phyloP scores from a whole-genome alignment of 1,140 invertebrate genomes.

The Globodera ellingtonae region DNA sequence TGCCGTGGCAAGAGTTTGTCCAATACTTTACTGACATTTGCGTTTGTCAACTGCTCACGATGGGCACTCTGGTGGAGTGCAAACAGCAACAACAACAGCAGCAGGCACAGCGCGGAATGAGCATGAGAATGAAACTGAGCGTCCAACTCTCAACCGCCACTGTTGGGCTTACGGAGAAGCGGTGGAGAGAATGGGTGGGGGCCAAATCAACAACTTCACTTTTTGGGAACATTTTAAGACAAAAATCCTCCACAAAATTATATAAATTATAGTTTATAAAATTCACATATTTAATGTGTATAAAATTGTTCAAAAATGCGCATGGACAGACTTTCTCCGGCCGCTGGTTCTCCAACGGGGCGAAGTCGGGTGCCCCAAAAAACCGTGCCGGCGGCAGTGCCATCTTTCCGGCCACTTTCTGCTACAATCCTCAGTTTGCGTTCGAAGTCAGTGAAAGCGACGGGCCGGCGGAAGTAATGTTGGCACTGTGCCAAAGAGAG shows the following conservation, averaged over 20 bases:
- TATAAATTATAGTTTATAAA: too few species aligned
- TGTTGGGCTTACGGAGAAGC: background rate
- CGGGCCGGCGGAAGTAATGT: conserved; percentile 53
- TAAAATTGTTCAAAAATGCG: too few species aligned
- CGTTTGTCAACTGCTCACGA: conserved; percentile 47
- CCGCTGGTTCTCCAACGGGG: conserved; percentile 60
- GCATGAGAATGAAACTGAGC: conserved; percentile 5
- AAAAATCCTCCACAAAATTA: too few species aligned
- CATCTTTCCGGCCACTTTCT: conserved; percentile 61
- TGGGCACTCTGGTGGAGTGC: background rate
- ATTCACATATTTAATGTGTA: too few species aligned
- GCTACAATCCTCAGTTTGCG: conserved; percentile 57
- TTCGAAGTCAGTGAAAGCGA: conserved; percentile 48
- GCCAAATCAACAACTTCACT: background rate
- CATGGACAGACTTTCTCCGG: conserved; percentile 50
- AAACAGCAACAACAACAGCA: background rate
- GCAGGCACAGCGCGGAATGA: background rate
- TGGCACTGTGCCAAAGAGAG: conserved; percentile 61
- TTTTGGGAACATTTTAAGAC: too few species aligned
- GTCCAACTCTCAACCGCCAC: conserved; percentile 30
- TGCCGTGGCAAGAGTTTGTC: conserved; percentile 62
- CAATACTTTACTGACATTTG: conserved; percentile 62
- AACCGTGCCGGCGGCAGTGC: conserved; percentile 59
- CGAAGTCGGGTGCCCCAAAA: conserved; percentile 59
- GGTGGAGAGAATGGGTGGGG: conserved; percentile 22